Evolutionary conservation across 2,797 vertebrate genomes (phyloP).

Genomic region (Spheniscus humboldti): DNA sequence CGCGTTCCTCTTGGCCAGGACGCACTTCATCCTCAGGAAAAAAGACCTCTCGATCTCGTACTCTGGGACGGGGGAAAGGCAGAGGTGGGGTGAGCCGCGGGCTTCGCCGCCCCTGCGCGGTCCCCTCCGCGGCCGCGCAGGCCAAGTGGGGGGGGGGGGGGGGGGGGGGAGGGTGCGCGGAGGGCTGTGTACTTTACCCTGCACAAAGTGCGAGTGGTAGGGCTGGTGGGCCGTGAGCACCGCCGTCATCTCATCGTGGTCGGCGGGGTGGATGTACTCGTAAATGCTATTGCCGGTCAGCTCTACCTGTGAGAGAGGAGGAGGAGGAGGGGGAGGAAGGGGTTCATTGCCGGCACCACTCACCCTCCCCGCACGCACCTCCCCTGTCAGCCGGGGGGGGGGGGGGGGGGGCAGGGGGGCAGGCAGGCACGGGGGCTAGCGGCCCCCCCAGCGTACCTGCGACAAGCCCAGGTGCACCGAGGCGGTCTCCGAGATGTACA

Average conservation of each 20-base stretch:
- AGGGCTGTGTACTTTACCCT: conserved; percentile 76
- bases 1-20: conserved; percentile 94
- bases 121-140: not conserved
- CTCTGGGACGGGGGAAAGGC: conserved; percentile 70
- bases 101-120: not conserved
- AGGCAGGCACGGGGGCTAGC: not conserved
- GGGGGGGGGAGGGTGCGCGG: too few species aligned
- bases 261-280: conserved; percentile 95
- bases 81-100: not conserved
- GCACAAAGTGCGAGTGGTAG: conserved; percentile 94
- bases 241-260: conserved; percentile 96
- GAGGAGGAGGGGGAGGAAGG: not conserved
- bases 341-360: not conserved
- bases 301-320: conserved; percentile 86
- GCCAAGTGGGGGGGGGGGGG: too few species aligned
- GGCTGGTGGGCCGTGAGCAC: conserved; percentile 96
- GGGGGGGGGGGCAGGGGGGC: accelerated
- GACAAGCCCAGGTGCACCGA: conserved; percentile 96
- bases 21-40: conserved; percentile 97
- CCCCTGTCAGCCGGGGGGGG: not conserved
- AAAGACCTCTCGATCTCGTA: conserved; percentile 97
- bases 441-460: conserved; percentile 78
- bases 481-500: conserved; percentile 98
- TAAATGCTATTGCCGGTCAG: conserved; percentile 98
- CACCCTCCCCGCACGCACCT: not conserved